Base-by-base conservation (phyloP, 2,797 vertebrate genomes). In the Esox lucius region DNA sequence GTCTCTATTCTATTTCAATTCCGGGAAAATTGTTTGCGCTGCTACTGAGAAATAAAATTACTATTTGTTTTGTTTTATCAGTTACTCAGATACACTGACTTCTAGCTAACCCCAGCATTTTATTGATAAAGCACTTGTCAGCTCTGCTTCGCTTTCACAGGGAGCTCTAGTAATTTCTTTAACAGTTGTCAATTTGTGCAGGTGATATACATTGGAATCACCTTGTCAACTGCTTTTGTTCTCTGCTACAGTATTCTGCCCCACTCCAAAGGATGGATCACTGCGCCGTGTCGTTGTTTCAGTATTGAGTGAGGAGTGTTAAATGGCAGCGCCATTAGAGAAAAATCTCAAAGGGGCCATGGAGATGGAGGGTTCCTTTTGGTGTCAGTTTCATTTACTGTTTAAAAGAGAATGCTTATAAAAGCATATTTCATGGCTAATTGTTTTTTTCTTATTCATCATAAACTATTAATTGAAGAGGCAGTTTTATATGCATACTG, bases 71-170 rank as follows among this genome's bases (percentile, higher is more conserved):
- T 59, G 46, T 42, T 28, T 59, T 15, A 70, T 70, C 68, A 70
- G 68, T 51, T 16, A 19, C 72, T 81, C 68, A 67, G 75, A 76
- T 72, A 80, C 75, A 72, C 75, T 65, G 82, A 83, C 78, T 81
- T 56, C 67, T 68, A 78, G 68, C 73, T 72, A 68, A 81, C 80
- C 77, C 75, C 64, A 3, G 64, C 64, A 33, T 24, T 24, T 80
- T 81, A 84, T 83, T 77, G 80, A 83, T 77, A 82, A 79, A 79
- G 78, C 79, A 77, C 82, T 83, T 77, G 73, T 70, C 77, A 62
- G 75, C 48, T 71, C 77, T 66, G 74, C 70, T 78, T 56, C n/a
- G 2, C 53, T 71, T 73, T 70, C 68, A 49, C 68, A 49, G 68
- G 65, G 74, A 77, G 68, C 68, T 42, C 48, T 53, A 71, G 82